Evolutionary conservation across 2,113 vertebrate genomes (phyloP).

Genomic region (Albula goreensis): DNA sequence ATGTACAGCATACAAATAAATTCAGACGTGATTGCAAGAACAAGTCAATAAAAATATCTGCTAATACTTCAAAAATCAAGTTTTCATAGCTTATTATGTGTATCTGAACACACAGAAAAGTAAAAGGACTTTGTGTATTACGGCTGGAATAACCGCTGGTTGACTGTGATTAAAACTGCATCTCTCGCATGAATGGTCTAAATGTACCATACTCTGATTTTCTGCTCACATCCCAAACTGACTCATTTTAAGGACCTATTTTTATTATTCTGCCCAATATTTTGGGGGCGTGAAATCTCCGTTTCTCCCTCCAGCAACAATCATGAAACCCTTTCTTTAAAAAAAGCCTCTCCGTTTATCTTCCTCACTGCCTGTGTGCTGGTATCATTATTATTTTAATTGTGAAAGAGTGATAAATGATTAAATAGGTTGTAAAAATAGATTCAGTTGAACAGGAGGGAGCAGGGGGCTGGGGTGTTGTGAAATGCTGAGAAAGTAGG

Average conservation of each 20-base stretch:
- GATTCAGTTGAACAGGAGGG: neutral
- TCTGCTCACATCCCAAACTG: neutral
- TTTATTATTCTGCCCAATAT: neutral
- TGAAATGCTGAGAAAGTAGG: no score
- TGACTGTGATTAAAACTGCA: neutral
- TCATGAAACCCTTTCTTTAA: neutral
- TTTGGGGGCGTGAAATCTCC: neutral
- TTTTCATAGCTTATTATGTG: neutral
- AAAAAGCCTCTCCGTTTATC: neutral
- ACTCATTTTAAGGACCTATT: neutral
- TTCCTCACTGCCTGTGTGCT: neutral
- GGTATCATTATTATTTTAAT: slow-evolving; percentile 6
- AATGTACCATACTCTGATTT: neutral
- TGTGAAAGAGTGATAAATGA: slow-evolving; percentile 3
- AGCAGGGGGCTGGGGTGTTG: no score
- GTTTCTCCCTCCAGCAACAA: slow-evolving; percentile 1
- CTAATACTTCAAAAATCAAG: neutral
- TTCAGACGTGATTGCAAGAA: no score
- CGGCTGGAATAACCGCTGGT: neutral
- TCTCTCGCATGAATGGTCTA: neutral
- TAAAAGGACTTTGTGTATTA: neutral
- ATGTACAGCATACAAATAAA: no score
- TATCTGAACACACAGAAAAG: neutral
- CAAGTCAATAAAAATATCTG: no score
- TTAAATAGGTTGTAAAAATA: slow-evolving; percentile 1